Evolutionary conservation across 2,888 invertebrate species (phyloP).

Genomic region (Pachydiplax longipennis): DNA sequence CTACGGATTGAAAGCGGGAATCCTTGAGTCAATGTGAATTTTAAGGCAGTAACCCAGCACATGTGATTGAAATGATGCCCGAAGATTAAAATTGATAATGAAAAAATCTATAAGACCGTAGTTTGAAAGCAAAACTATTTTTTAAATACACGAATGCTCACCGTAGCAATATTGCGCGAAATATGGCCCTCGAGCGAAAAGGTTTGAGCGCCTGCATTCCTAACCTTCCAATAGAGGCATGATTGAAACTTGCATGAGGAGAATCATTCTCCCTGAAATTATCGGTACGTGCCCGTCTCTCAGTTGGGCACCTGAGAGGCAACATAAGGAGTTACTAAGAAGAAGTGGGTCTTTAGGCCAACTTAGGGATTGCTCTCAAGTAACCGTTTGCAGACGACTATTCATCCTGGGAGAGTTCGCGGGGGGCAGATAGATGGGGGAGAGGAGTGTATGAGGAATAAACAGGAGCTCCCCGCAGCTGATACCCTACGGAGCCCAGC

Average conservation of each 20-base stretch:
- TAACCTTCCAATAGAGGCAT: not conserved
- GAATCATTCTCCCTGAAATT: not conserved
- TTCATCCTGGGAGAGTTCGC: not conserved
- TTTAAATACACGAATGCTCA: no score
- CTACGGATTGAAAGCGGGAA: no score
- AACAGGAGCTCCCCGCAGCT: constrained; percentile 8
- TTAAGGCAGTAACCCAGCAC: no score
- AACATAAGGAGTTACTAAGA: not conserved
- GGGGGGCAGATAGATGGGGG: not conserved
- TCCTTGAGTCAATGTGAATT: no score
- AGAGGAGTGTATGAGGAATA: not conserved
- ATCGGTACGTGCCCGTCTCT: not conserved
- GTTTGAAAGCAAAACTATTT: no score
- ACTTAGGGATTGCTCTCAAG: not conserved
- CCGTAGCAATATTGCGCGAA: no score
- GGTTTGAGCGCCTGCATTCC: no score
- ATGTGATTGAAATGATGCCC: no score
- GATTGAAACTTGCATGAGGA: not conserved
- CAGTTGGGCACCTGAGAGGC: not conserved
- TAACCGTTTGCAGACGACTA: not conserved
- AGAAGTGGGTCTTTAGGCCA: constrained; percentile 28
- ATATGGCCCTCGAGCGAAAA: no score
- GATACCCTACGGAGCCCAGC: constrained; percentile 6
- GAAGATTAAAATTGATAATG: no score
- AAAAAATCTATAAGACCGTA: no score